Evolutionary conservation across 2,113 vertebrate species (phyloP), one percentile per base, ranked within the genome.

Genomic region (Nanorana parkeri): DNA sequence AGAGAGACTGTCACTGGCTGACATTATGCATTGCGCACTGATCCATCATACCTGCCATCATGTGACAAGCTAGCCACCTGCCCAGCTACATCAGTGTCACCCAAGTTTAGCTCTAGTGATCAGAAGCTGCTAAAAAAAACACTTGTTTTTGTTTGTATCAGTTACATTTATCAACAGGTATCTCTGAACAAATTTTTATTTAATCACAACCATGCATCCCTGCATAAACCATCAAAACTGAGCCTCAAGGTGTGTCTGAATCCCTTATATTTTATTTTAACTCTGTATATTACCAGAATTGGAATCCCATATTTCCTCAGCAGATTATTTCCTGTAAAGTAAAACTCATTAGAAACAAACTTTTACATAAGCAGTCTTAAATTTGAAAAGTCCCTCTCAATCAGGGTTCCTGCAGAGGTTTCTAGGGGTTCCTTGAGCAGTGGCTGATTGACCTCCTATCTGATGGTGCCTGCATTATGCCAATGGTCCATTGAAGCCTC

Each of bases 31-130:
- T 56, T 51, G n/a, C 21, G 24, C 4, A 41, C 52, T n/a, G 85
- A 94, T 95, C 94, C 87, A 88, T 94, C 93, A 91, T 81, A 86
- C 21, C 86, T 88, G 88, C 89, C 92, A 86, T 87, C 88, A 85
- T 17, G 69, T 94, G 90, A 92, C 90, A 93, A 90, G 90, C 89
- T 82, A 64, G 88, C 93, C 95, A 95, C 93, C 95, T 95, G 94
- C 89, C 92, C 90, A 87, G 86, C 87, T 94, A 91, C 77, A 90
- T 96, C 95, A 96, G 90, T 78, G 87, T 95, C 93, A 61, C 54
- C 41, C 84, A 61, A 81, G 68, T 28, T 28, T 20, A 55, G 47
- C 60, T 52, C 60, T n/a, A 73, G 19, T 65, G 54, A 65, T 65
- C 68, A 64, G 36, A 28, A n/a, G 1, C 68, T 36, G 11, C 56